Evolutionary conservation across 2,113 vertebrate species (phyloP).

Genomic region (Seriola quinqueradiata): DNA sequence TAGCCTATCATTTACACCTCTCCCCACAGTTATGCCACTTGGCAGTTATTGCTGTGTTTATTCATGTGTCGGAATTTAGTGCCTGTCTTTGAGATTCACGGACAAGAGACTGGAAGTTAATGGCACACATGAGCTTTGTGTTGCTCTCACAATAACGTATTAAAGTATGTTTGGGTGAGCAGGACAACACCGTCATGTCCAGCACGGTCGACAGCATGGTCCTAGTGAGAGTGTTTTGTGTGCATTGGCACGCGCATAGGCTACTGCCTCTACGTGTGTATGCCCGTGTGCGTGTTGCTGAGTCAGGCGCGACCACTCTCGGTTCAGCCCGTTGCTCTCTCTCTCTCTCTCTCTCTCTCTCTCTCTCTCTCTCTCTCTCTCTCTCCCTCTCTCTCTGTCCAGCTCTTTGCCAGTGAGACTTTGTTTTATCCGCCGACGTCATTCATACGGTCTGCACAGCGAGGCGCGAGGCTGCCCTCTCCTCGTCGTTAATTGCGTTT

Average conservation of each 20-base stretch:
- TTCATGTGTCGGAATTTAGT: neutral
- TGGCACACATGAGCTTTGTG: neutral
- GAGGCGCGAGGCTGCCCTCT: slow-evolving; percentile 38
- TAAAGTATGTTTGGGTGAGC: slow-evolving; percentile 13
- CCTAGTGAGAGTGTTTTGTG: neutral
- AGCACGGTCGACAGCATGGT: neutral
- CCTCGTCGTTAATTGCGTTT: slow-evolving; percentile 29
- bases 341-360: slow-evolving; percentile 39
- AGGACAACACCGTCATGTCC: neutral
- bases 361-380: slow-evolving; percentile 35
- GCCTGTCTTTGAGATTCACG: neutral
- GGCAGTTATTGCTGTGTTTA: neutral
- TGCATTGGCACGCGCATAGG: slow-evolving; percentile 22
- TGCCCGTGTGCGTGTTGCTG: slow-evolving; percentile 74
- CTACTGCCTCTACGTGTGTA: slow-evolving; percentile 1
- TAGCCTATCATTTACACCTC: slow-evolving; percentile 21
- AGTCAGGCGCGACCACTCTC: slow-evolving; percentile 77
- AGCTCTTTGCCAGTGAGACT: slow-evolving; percentile 45
- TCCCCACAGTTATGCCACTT: neutral
- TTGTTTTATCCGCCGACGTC: slow-evolving; percentile 69
- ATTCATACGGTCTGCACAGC: slow-evolving; percentile 43
- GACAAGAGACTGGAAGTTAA: neutral
- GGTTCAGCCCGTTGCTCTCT: slow-evolving; percentile 24
- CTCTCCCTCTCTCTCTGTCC: slow-evolving; percentile 34
- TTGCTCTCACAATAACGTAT: neutral